Evolutionary conservation across 2,797 vertebrate genomes (phyloP).

Genomic region (Mus minutoides): DNA sequence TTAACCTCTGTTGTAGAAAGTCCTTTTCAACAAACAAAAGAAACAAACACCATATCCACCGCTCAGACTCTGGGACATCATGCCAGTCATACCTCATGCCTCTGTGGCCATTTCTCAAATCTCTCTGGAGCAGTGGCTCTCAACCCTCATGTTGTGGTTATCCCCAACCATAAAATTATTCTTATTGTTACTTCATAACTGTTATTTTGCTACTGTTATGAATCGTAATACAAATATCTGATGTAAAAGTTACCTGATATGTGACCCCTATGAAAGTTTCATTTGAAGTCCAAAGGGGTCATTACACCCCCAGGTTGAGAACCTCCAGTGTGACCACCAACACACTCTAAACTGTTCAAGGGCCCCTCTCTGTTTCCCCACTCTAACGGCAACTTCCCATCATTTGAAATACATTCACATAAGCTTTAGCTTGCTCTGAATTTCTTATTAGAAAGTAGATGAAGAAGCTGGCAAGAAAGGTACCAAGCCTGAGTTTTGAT

Average conservation of each 20-base stretch:
- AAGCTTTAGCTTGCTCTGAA: not conserved
- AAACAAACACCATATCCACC: not conserved
- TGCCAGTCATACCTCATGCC: fast-evolving
- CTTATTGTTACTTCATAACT: not conserved
- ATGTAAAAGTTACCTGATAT: not conserved
- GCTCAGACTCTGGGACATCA: not conserved
- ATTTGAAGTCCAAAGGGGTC: not conserved
- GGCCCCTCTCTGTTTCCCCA: not conserved
- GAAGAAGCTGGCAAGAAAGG: not conserved
- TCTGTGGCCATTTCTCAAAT: not conserved
- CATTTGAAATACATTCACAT: not conserved
- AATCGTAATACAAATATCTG: not conserved
- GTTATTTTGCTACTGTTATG: not conserved
- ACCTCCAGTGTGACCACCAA: not conserved
- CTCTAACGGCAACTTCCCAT: not conserved
- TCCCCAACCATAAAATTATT: not conserved
- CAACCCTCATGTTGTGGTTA: not conserved
- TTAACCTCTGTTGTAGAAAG: not conserved
- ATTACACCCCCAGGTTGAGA: not conserved
- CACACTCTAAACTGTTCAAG: not conserved
- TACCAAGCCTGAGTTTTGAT: not conserved
- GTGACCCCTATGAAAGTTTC: not conserved
- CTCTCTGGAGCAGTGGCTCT: not conserved
- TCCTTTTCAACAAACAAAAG: not conserved
- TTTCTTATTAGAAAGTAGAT: not conserved